Evolutionary conservation across 2,113 vertebrate genomes (phyloP).

Genomic region (Ursus arctos): DNA sequence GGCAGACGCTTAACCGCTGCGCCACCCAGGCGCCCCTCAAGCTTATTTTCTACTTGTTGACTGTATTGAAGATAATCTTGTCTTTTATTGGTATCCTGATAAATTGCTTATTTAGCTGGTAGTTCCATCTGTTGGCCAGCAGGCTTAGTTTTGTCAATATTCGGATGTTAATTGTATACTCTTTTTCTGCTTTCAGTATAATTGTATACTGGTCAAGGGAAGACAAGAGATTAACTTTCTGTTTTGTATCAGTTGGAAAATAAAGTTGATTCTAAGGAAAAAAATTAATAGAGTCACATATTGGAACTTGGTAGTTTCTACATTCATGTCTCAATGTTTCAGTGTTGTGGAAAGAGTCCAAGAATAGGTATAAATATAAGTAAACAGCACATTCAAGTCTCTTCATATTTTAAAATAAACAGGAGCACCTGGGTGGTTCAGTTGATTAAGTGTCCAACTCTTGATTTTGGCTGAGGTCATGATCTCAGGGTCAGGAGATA

Average conservation of each 20-base stretch:
- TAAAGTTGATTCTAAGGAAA: background rate
- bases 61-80: background rate
- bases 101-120: background rate
- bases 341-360: constrained; percentile 12
- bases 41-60: background rate
- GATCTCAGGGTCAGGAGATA: background rate
- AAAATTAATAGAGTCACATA: background rate
- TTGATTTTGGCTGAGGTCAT: background rate
- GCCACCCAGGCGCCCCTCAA: too few relatives aligned
- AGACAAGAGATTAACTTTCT: background rate
- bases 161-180: background rate
- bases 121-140: background rate
- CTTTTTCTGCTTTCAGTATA: background rate
- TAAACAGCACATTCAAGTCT: background rate
- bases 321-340: background rate
- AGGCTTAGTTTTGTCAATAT: background rate
- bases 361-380: background rate
- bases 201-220: background rate
- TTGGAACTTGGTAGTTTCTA: background rate
- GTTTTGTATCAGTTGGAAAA: background rate
- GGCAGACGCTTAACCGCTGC: too few relatives aligned
- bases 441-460: background rate
- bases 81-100: background rate
- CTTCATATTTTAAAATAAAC: constrained; percentile 29
- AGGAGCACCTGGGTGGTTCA: background rate